Evolutionary conservation across 1,140 invertebrate genomes (phyloP), one percentile per base, ranked within the genome.

Genomic region (Zaprionus nigranus): DNA sequence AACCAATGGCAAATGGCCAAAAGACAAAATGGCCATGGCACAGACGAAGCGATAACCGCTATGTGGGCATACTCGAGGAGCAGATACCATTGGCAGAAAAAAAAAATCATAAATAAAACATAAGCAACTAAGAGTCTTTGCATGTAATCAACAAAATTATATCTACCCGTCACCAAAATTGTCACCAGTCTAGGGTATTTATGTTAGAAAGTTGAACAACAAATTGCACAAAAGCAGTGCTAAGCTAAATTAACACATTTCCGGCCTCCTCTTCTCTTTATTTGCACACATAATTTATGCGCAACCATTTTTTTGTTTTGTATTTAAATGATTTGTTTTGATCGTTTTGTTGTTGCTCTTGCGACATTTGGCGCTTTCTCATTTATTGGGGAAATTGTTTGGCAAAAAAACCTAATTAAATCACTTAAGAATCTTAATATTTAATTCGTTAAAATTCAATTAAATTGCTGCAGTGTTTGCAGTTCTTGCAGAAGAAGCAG

Each of bases 171-270:
- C 6, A 1, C 5, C n/a, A 4, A 17, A 17, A 15, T 17, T 9
- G 40, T 15, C 40, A 34, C 36, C 20, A 22, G 13, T n/a, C 20
- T 12, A 51, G 46, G 22, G 46, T 20, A 40, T 17, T 40, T 12
- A 1, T n/a, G n/a, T 88, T 88, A 83, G 84, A 88, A 88, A 88
- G 84, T 81, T 72, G 38, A 63, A 51, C 70, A 65, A 65, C 20
- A 69, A 72, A 69, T 66, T 80, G 70, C 40, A 12, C 60, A 75
- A 70, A 68, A 54, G 36, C 66, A 54, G 56, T 22, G 56, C 40
- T 68, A 38, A 63, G 78, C 59, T 51, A 84, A 90, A 88, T 90
- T 88, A 90, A 90, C 84, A 88, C 84, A 71, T 88, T 90, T 81
- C 20, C 69, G 38, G 65, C 20, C 63, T 64, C 46, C 69, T 46